Base-by-base conservation (phyloP, 2,888 invertebrate genomes). In the Nasonia oneida region DNA sequence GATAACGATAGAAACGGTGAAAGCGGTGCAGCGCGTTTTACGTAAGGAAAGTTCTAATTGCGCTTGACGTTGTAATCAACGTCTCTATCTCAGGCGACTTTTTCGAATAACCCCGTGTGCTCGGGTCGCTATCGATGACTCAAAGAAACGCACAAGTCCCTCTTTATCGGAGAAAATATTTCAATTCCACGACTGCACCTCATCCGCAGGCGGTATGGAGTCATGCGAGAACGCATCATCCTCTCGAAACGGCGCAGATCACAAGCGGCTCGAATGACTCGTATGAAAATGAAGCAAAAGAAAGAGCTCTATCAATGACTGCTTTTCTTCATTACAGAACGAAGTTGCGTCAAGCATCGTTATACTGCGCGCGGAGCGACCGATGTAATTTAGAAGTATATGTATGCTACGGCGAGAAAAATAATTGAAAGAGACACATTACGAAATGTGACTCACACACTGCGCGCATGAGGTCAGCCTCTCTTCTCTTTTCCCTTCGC, bases 291-390 rank as follows among this genome's bases (percentile, higher is more conserved):
- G 81, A 78, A 73, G 64, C 14, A 53, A 81, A 81, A 78, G 50
- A 82, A 78, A 61, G 75, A 78, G 39, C 29, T 78, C 81, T 67
- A 81, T 85, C 71, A 61, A 64, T 77, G 64, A 77, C 23, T 33
- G 70, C 71, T 81, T 81, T 85, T 77, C 77, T 81, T 82, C 61
- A 42, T 81, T 76, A 50, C 23, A 18, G 74, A 64, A 70, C 57
- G 67, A 70, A 64, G 53, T 82, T 82, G 82, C 85, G 57, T 85
- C 73, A 82, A 82, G 8, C 18, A n/a, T 77, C 70, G 23, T 61
- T 12, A 29, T 29, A 39, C 37, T 0, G 50, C 23, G 15, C 73
- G 8, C 8, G 67, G 39, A 12, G 42, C 70, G 6, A 37, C 57
- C 77, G 29, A 50, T 33, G 81, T 78, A 77, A 85, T 81, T 78